A percentile compares a stretch with the other conserved stretches of the same genome.
Evolutionary conservation across 37 sponge, comb jelly and placozoan species (phyloP).

Genomic region (Crambe crambe): DNA sequence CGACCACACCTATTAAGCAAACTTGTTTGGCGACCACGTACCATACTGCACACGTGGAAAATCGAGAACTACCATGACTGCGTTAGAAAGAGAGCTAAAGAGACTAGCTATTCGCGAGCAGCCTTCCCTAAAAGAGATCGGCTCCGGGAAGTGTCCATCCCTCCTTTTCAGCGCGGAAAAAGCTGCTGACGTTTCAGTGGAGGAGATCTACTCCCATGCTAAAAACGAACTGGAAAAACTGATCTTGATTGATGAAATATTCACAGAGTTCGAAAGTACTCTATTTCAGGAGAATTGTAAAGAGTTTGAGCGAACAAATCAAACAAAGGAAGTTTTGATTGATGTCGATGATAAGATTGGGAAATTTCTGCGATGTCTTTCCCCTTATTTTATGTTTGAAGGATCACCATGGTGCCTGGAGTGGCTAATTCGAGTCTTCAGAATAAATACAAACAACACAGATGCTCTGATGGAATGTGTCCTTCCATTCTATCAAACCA

Average conservation of each 20-base stretch:
- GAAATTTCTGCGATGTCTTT: slow-evolving; percentile 67
- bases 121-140: slow-evolving; percentile 53
- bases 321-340: slow-evolving; percentile 49
- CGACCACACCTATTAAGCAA: too few relatives aligned
- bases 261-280: slow-evolving; percentile 48
- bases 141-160: slow-evolving; percentile 55
- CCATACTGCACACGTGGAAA: neutral
- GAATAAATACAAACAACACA: slow-evolving; percentile 74
- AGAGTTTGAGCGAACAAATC: slow-evolving; percentile 67
- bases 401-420: slow-evolving; percentile 92
- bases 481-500: slow-evolving; percentile 92
- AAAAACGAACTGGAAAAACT: slow-evolving; percentile 91
- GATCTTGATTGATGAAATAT: slow-evolving; percentile 59
- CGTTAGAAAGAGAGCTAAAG: slow-evolving; percentile 73
- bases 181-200: slow-evolving; percentile 70
- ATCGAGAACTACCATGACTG: slow-evolving; percentile 34
- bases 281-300: slow-evolving; percentile 77
- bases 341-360: slow-evolving; percentile 60
- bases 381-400: slow-evolving; percentile 84
- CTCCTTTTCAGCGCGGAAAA: slow-evolving; percentile 70
- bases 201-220: slow-evolving; percentile 63
- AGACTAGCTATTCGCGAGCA: slow-evolving; percentile 74
- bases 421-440: slow-evolving; percentile 87
- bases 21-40: too few relatives aligned
- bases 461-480: slow-evolving; percentile 84